Conservation (phyloP, 1,140 invertebrate species). For the Drosophila melanica region DNA sequence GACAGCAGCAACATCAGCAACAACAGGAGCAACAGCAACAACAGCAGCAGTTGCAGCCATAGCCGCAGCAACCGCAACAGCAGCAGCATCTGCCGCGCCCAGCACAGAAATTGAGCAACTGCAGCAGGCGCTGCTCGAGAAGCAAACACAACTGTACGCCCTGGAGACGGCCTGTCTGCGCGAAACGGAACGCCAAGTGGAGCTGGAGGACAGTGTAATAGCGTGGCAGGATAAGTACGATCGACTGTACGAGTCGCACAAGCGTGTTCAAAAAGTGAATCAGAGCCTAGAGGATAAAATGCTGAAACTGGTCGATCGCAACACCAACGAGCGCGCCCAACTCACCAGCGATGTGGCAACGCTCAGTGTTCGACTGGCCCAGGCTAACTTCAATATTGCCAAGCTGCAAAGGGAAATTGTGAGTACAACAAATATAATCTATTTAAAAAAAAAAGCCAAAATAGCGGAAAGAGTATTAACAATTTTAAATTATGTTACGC, state of each 20-base stretch:
- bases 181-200: conserved; percentile 90
- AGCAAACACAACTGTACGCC: conserved; percentile 92
- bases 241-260: conserved; percentile 95
- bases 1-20: conserved; percentile 18
- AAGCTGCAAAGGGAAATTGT: conserved; percentile 97
- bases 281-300: conserved; percentile 97
- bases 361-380: conserved; percentile 93
- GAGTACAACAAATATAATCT: conserved; percentile 82
- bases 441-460: too few relatives aligned
- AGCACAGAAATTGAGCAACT: conserved; percentile 92
- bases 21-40: conserved; percentile 5
- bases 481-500: too few relatives aligned
- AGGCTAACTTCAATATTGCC: conserved; percentile 93
- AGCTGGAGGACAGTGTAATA: conserved; percentile 92
- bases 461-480: too few relatives aligned
- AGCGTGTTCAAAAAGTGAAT: conserved; percentile 97
- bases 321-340: conserved; percentile 94
- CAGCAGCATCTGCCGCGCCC: conserved; percentile 25
- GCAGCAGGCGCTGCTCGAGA: conserved; percentile 90
- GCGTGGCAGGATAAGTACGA: conserved; percentile 97
- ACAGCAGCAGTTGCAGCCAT: not conserved
- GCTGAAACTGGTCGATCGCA: conserved; percentile 95
- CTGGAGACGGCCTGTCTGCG: conserved; percentile 94
- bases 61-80: conserved; percentile 11
- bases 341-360: conserved; percentile 94